phyloP scores from a whole-genome alignment of 2,113 vertebrate genomes.

The Psilopsiagon aymara region DNA sequence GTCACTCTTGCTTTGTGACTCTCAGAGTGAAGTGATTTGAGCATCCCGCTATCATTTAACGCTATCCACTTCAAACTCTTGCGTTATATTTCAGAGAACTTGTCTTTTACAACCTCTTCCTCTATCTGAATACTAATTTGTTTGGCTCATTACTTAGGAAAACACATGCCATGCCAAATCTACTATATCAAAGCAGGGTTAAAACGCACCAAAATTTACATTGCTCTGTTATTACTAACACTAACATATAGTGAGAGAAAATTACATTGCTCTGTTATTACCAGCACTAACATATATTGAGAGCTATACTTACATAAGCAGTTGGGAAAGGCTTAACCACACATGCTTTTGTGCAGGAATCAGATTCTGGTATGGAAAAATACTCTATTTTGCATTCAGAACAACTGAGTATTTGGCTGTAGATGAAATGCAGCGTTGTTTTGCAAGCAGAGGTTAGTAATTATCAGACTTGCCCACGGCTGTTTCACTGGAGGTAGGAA shows the following conservation, averaged over 20 bases:
- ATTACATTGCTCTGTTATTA: not conserved
- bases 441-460: conserved; percentile 35
- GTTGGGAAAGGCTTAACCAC: not conserved
- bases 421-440: conserved; percentile 33
- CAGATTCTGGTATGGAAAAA: conserved; percentile 20
- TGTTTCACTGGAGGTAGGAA: not conserved
- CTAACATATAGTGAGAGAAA: not conserved
- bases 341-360: not conserved
- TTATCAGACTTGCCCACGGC: not conserved
- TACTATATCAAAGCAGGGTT: not conserved
- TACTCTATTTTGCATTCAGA: not conserved
- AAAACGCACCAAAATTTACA: not conserved
- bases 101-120: not conserved
- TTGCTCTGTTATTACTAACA: not conserved
- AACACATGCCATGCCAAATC: not conserved
- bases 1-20: not conserved
- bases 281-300: not conserved
- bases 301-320: conserved; percentile 4
- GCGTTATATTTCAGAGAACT: not conserved
- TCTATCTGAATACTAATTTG: conserved; percentile 18
- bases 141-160: conserved; percentile 16
- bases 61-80: not conserved
- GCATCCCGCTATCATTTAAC: not conserved
- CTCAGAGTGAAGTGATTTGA: not conserved
- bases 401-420: not conserved